Evolutionary conservation across 1,140 invertebrate genomes (phyloP).

Genomic region (Atta texana): DNA sequence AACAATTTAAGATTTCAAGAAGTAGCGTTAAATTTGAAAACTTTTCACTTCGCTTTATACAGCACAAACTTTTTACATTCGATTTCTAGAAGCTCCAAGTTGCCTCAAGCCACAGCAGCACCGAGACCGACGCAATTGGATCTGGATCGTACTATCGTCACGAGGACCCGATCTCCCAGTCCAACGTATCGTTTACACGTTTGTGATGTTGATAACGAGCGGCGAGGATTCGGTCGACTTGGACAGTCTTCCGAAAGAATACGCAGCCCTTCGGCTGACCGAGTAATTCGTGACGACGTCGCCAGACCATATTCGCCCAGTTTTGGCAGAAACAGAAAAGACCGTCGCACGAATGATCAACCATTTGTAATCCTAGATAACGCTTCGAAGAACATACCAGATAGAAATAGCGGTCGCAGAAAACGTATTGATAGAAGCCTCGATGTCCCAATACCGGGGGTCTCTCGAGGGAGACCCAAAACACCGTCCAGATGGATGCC

Average conservation of each 20-base stretch:
- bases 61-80: neutral
- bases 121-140: conserved; percentile 71
- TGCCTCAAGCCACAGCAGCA: conserved; percentile 65
- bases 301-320: conserved; percentile 82
- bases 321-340: conserved; percentile 77
- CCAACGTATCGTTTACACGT: conserved; percentile 85
- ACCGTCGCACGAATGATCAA: conserved; percentile 68
- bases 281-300: conserved; percentile 27
- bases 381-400: conserved; percentile 23
- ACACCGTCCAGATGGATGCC: conserved; percentile 84
- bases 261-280: conserved; percentile 70
- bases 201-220: conserved; percentile 84
- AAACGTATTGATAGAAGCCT: conserved; percentile 70
- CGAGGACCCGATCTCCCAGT: conserved; percentile 83
- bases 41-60: neutral
- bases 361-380: conserved; percentile 83
- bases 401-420: conserved; percentile 61
- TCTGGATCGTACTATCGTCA: conserved; percentile 66
- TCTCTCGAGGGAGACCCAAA: conserved; percentile 62
- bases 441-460: conserved; percentile 33
- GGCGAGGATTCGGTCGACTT: conserved; percentile 80
- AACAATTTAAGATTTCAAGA: too few species aligned
- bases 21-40: neutral
- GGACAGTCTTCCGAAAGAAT: conserved; percentile 76
- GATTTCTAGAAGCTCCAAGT: conserved; percentile 73